Evolutionary conservation across 1,140 invertebrate genomes (phyloP).

Genomic region (Hermatobates lingyangjiaoensis): DNA sequence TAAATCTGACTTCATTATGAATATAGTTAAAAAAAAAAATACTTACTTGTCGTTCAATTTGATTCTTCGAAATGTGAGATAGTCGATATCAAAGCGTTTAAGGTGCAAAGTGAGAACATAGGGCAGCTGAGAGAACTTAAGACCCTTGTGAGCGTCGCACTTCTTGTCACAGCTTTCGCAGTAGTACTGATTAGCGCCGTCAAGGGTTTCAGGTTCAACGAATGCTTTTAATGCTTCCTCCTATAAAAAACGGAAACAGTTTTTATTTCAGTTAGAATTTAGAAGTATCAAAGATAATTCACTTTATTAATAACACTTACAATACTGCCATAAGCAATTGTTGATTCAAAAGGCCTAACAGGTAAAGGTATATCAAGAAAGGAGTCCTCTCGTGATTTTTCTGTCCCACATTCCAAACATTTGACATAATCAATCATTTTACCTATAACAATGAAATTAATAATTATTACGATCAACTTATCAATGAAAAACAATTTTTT

Average conservation of each 20-base stretch:
- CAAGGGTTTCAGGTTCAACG: conserved; percentile 66
- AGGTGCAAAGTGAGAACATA: conserved; percentile 75
- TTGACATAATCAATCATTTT: conserved; percentile 86
- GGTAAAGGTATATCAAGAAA: conserved; percentile 80
- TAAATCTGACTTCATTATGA: too few relatives aligned
- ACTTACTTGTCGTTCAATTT: conserved; percentile 82
- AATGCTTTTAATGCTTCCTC: conserved; percentile 72
- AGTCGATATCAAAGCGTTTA: conserved; percentile 85
- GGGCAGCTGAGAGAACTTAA: conserved; percentile 75
- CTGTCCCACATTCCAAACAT: conserved; percentile 69
- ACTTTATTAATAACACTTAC: conserved; percentile 27
- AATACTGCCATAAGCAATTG: conserved; percentile 58
- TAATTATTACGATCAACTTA: too few relatives aligned
- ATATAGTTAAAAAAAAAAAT: too few relatives aligned
- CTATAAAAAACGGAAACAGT: conserved; percentile 24
- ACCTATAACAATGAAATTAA: too few relatives aligned
- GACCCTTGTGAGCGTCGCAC: conserved; percentile 79
- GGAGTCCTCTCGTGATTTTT: conserved; percentile 65
- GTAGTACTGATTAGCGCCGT: conserved; percentile 75
- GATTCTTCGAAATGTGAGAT: conserved; percentile 63
- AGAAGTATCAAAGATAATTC: neutral
- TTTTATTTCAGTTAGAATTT: neutral
- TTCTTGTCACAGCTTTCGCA: conserved; percentile 78
- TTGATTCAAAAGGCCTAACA: conserved; percentile 65
- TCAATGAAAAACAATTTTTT: too few relatives aligned